These are phyloP conservation scores for Otolemur crassicaudatus DNA, from an alignment of 2,797 vertebrate species.

Conservation along the genomic window DNA sequence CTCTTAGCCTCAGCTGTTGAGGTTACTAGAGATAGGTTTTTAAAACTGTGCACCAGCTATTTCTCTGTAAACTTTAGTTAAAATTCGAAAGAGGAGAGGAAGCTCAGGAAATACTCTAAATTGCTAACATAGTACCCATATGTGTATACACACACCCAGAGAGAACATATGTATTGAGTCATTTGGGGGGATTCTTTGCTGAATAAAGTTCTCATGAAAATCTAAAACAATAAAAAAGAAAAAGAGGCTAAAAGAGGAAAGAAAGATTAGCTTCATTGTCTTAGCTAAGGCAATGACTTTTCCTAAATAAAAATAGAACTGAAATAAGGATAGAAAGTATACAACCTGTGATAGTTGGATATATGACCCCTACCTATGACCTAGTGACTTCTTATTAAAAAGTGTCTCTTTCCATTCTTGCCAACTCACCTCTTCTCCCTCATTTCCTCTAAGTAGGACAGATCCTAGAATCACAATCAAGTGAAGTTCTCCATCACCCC, in stretches of 20 bases:
- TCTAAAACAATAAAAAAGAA: neutral
- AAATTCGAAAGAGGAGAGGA: conserved; percentile 21
- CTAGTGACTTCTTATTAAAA: neutral
- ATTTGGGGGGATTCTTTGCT: conserved; percentile 54
- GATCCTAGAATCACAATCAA: neutral
- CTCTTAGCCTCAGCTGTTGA: neutral
- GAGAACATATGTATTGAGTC: conserved; percentile 6
- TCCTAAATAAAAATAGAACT: conserved; percentile 22
- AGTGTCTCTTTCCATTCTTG: neutral
- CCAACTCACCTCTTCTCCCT: neutral
- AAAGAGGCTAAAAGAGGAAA: neutral
- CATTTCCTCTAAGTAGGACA: neutral
- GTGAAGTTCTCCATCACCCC: neutral
- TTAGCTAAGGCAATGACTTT: neutral
- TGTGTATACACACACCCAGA: neutral
- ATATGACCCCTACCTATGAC: neutral
- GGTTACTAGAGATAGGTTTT: neutral
- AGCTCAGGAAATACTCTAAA: conserved; percentile 36
- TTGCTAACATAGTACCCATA: neutral
- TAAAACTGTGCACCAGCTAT: conserved; percentile 2
- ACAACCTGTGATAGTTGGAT: neutral
- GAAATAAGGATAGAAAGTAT: neutral
- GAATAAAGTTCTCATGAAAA: conserved; percentile 79
- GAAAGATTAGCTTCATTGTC: neutral
- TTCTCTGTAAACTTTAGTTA: conserved; percentile 53